A percentile compares a stretch with the other conserved stretches of the same genome.
Evolutionary conservation across 2,888 invertebrate species (phyloP).

Genomic region (Volucella zonaria): DNA sequence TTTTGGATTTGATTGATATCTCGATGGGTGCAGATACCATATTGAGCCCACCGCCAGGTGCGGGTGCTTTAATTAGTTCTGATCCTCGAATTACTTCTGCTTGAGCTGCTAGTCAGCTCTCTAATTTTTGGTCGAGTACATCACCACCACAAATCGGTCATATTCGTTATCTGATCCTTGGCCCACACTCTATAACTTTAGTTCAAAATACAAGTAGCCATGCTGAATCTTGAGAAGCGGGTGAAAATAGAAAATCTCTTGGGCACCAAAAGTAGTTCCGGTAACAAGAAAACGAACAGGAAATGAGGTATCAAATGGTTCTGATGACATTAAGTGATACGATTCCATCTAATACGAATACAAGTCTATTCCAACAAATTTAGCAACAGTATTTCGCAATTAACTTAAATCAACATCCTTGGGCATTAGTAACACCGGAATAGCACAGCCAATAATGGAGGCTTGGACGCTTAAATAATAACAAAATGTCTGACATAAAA

Average conservation of each 20-base stretch:
- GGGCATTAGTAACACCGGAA: slow-evolving; percentile 81
- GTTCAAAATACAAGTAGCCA: slow-evolving; percentile 74
- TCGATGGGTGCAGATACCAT: slow-evolving; percentile 87
- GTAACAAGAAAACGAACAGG: slow-evolving; percentile 83
- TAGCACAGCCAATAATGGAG: slow-evolving; percentile 76
- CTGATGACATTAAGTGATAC: slow-evolving; percentile 82
- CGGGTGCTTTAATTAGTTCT: slow-evolving; percentile 78
- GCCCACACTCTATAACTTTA: slow-evolving; percentile 74
- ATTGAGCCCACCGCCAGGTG: slow-evolving; percentile 82
- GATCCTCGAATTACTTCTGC: slow-evolving; percentile 90
- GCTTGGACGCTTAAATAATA: no score
- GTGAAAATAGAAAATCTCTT: slow-evolving; percentile 74
- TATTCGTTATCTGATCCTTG: slow-evolving; percentile 74
- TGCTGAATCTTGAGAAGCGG: slow-evolving; percentile 80
- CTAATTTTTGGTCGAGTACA: no score
- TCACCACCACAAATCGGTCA: no score
- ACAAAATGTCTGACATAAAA: no score
- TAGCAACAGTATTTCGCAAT: slow-evolving; percentile 82
- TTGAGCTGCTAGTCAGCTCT: slow-evolving; percentile 83
- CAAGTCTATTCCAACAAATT: slow-evolving; percentile 85
- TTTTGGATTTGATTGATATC: slow-evolving; percentile 93
- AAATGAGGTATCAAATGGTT: slow-evolving; percentile 78
- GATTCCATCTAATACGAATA: slow-evolving; percentile 80
- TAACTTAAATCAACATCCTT: slow-evolving; percentile 82
- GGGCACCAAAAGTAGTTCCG: slow-evolving; percentile 78